A percentile compares a stretch with the other conserved stretches of the same genome.
These are phyloP conservation scores for Buathra laborator DNA, from an alignment of 2,888 invertebrate species.

Conservation along the genomic window DNA sequence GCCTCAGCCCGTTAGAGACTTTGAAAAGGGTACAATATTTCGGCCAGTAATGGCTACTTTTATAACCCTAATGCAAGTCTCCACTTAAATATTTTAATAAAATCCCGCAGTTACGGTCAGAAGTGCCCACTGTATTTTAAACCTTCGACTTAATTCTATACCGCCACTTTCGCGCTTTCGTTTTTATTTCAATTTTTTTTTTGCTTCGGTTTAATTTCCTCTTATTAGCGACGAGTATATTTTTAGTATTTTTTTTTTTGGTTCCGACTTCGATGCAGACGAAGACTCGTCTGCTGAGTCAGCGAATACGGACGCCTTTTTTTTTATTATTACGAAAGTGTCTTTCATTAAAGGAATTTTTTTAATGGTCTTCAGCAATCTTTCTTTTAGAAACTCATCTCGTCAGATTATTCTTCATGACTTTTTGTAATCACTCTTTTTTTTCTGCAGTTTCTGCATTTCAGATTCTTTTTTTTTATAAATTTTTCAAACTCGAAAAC, in stretches of 20 bases:
- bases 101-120: neutral
- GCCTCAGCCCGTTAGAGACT: slow-evolving; percentile 51
- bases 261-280: neutral
- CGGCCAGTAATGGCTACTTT: slow-evolving; percentile 77
- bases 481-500: neutral
- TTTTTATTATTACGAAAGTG: neutral
- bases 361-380: neutral
- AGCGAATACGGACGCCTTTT: neutral
- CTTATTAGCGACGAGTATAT: neutral
- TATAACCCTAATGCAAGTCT: slow-evolving; percentile 81
- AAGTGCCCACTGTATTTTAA: neutral
- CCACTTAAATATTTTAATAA: slow-evolving; percentile 77
- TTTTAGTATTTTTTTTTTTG: neutral
- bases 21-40: slow-evolving; percentile 76
- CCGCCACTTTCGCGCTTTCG: no score
- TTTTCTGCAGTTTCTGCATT: neutral
- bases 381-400: neutral
- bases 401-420: neutral
- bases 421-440: neutral
- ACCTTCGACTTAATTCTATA: neutral
- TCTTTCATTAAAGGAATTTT: neutral
- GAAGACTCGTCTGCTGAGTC: neutral
- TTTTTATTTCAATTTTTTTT: neutral
- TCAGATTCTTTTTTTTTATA: neutral
- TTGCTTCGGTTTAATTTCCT: neutral